Conservation (phyloP, 2,113 vertebrate genomes). For the Lanius ludovicianus region DNA sequence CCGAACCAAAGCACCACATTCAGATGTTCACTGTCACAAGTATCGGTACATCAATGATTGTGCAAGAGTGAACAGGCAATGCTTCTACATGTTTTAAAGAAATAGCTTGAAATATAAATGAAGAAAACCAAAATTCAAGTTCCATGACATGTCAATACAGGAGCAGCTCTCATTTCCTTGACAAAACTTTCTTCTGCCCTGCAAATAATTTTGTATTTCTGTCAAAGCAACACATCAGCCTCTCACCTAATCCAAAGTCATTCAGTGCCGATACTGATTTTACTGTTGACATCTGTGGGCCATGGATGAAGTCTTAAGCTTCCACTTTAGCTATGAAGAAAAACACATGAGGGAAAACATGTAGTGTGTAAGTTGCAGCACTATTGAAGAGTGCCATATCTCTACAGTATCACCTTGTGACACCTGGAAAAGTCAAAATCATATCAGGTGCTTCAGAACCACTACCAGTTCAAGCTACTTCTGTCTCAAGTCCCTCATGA, state of each 20-base stretch:
- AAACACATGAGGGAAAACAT: not conserved
- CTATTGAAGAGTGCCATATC: not conserved
- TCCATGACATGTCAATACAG: not conserved
- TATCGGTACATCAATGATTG: not conserved
- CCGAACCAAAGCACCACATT: not conserved
- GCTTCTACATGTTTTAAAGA: conserved; percentile 3
- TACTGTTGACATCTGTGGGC: not conserved
- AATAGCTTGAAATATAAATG: conserved; percentile 14
- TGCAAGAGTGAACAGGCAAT: not conserved
- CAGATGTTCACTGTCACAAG: not conserved
- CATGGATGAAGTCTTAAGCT: not conserved
- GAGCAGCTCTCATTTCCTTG: not conserved
- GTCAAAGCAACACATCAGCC: not conserved
- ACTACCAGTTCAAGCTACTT: not conserved
- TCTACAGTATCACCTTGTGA: not conserved
- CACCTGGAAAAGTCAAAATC: not conserved
- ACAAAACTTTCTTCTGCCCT: not conserved
- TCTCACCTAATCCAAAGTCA: not conserved
- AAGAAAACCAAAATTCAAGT: conserved; percentile 42
- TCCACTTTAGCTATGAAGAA: not conserved
- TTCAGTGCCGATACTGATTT: not conserved
- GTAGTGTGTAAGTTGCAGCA: not conserved
- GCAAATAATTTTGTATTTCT: not conserved
- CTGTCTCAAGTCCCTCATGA: not conserved
- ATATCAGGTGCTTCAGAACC: not conserved